phyloP scores from a whole-genome alignment of 2,797 vertebrate species.

The Microctenopoma stevenorrisi region DNA sequence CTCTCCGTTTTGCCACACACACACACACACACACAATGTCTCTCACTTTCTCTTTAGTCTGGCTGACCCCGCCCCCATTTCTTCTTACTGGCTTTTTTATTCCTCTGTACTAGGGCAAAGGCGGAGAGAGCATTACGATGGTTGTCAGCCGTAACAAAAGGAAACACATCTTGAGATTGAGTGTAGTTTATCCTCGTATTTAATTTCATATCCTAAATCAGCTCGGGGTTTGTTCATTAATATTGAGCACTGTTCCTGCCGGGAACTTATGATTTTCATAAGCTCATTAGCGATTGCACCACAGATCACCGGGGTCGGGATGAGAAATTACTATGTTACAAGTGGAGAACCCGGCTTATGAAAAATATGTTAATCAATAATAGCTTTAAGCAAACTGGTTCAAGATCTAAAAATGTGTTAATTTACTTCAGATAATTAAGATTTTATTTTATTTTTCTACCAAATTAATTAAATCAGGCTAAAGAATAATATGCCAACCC shows the following conservation, averaged over 20 bases:
- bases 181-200: slow-evolving; percentile 42
- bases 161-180: slow-evolving; percentile 34
- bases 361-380: slow-evolving; percentile 78
- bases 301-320: slow-evolving; percentile 70
- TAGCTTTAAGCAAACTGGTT: slow-evolving; percentile 63
- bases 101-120: neutral
- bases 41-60: slow-evolving; percentile 27
- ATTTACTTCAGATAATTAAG: slow-evolving; percentile 30
- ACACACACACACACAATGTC: neutral
- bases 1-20: slow-evolving; percentile 31
- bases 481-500: slow-evolving; percentile 30
- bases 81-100: slow-evolving; percentile 7
- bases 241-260: slow-evolving; percentile 62
- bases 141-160: slow-evolving; percentile 37
- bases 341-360: slow-evolving; percentile 69
- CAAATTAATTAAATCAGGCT: slow-evolving; percentile 44
- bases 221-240: slow-evolving; percentile 65
- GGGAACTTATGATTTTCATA: slow-evolving; percentile 74
- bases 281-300: slow-evolving; percentile 77
- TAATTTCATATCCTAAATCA: slow-evolving; percentile 63
- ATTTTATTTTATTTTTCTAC: slow-evolving; percentile 49
- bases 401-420: slow-evolving; percentile 56
- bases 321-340: slow-evolving; percentile 70
- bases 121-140: neutral
- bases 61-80: slow-evolving; percentile 23